Evolutionary conservation across 2,888 invertebrate genomes (phyloP).

Genomic region (Dione juno): DNA sequence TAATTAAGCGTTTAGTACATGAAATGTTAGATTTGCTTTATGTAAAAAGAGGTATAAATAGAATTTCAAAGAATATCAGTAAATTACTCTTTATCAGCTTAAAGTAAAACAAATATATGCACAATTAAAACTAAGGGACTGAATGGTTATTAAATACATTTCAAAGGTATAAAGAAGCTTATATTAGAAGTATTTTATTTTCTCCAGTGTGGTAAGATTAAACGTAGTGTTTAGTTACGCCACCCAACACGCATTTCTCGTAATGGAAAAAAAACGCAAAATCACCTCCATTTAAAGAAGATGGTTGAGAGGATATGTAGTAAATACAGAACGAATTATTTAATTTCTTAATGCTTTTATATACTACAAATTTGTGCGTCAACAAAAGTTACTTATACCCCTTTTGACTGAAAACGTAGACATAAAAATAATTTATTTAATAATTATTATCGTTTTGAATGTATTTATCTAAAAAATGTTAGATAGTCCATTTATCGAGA

Average conservation of each 20-base stretch:
- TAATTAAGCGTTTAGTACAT: constrained; percentile 6
- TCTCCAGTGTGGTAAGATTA: background rate
- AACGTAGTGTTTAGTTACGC: background rate
- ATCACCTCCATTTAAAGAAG: too few species aligned
- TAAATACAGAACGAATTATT: too few species aligned
- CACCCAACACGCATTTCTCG: background rate
- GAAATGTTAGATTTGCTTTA: background rate
- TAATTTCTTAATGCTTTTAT: too few species aligned
- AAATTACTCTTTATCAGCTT: background rate
- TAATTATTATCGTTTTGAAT: background rate
- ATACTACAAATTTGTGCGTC: too few species aligned
- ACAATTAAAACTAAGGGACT: too few species aligned
- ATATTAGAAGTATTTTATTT: background rate
- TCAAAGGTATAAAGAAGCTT: too few species aligned
- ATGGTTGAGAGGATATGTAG: too few species aligned
- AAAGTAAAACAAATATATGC: too few species aligned
- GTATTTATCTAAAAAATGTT: too few species aligned
- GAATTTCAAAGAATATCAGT: background rate
- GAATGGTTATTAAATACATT: too few species aligned
- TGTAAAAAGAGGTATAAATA: background rate
- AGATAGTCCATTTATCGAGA: too few species aligned
- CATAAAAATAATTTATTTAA: background rate
- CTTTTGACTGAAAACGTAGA: background rate
- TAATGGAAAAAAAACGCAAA: background rate
- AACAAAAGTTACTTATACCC: background rate